phyloP scores from a whole-genome alignment of 2,797 vertebrate genomes.

The Takifugu ocellatus region DNA sequence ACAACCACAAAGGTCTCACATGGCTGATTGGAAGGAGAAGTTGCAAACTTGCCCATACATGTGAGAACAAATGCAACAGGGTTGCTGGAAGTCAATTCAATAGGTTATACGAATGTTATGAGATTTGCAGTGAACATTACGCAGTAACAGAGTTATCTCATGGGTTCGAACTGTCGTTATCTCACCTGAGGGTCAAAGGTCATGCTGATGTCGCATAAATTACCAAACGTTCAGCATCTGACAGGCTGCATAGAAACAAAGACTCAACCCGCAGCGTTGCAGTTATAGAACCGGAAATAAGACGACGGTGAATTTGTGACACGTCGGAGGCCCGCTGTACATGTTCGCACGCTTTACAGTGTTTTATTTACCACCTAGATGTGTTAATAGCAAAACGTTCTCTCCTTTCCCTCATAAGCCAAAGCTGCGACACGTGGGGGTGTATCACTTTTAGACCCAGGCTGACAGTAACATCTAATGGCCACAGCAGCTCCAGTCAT shows the following conservation, averaged over 20 bases:
- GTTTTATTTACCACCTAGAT: too few relatives aligned
- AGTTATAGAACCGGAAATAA: too few relatives aligned
- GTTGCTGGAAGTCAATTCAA: neutral
- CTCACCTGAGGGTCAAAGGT: neutral
- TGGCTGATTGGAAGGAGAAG: neutral
- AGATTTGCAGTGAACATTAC: neutral
- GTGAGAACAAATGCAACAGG: neutral
- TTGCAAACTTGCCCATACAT: neutral
- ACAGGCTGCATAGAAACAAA: too few relatives aligned
- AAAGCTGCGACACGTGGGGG: conserved; percentile 7
- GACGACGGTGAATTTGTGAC: too few relatives aligned
- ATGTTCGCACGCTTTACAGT: neutral
- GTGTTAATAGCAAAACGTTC: too few relatives aligned
- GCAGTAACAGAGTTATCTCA: too few relatives aligned
- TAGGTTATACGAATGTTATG: neutral
- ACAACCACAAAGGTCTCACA: too few relatives aligned
- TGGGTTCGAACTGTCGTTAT: too few relatives aligned
- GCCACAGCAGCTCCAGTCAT: conserved; percentile 11
- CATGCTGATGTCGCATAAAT: neutral
- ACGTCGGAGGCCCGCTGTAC: neutral
- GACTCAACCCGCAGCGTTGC: too few relatives aligned
- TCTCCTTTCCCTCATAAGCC: too few relatives aligned
- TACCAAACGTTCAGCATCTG: neutral
- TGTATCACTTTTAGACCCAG: conserved; percentile 14
- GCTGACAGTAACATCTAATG: conserved; percentile 3